Evolutionary conservation across 2,888 invertebrate species (phyloP).

Genomic region (Drosophila mettleri): DNA sequence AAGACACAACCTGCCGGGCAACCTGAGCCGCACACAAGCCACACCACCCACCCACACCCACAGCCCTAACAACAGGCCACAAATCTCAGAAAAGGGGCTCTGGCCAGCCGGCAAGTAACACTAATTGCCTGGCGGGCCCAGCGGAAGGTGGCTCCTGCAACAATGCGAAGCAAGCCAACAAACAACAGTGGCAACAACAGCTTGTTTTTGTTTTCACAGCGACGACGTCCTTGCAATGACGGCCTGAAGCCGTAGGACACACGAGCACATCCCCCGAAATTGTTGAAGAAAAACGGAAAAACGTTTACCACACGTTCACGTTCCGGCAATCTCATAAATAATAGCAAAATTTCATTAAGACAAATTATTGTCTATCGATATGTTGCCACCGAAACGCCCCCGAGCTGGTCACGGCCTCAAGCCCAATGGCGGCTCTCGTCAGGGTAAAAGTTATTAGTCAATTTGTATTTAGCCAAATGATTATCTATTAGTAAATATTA

Average conservation of each 20-base stretch:
- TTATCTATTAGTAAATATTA: neutral
- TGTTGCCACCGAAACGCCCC: conserved; percentile 77
- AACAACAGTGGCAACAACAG: conserved; percentile 47
- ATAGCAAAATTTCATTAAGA: conserved; percentile 85
- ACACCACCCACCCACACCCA: neutral
- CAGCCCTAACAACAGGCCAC: conserved; percentile 53
- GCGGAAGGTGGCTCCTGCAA: conserved; percentile 39
- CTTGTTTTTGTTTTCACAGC: conserved; percentile 67
- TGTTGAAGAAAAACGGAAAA: conserved; percentile 7
- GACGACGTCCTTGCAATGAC: conserved; percentile 28
- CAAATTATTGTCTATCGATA: conserved; percentile 86
- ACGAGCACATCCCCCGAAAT: conserved; percentile 38
- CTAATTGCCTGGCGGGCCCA: conserved; percentile 69
- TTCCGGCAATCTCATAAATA: conserved; percentile 84
- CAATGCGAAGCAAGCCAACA: conserved; percentile 38
- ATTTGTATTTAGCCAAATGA: neutral
- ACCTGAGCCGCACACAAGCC: conserved; percentile 46
- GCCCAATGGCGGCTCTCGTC: conserved; percentile 2
- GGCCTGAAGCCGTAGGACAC: conserved; percentile 53
- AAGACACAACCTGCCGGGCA: conserved; percentile 69
- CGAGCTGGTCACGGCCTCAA: conserved; percentile 14
- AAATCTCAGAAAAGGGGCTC: conserved; percentile 39
- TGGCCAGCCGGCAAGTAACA: conserved; percentile 42
- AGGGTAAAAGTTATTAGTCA: neutral
- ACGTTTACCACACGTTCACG: conserved; percentile 81